These are phyloP conservation scores for rat (Rattus norvegicus) DNA, from an alignment of 2,113 vertebrate genomes.

Conservation along the genomic window DNA sequence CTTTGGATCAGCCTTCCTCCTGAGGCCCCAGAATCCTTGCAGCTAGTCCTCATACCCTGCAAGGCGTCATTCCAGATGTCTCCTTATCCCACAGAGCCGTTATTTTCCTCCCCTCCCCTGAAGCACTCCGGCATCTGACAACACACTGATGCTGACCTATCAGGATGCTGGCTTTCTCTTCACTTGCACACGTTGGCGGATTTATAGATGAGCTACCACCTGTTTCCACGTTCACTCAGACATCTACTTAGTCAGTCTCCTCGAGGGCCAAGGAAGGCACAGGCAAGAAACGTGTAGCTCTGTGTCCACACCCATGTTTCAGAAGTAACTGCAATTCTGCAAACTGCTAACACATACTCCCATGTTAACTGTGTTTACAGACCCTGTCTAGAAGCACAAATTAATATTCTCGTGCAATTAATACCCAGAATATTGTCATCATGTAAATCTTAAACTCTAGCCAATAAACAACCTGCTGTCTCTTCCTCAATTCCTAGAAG, in stretches of 20 bases:
- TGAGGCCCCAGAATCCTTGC: neutral
- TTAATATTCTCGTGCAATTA: too few species aligned
- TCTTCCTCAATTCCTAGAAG: neutral
- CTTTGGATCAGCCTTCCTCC: constrained; percentile 51
- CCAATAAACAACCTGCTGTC: neutral
- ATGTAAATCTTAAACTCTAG: neutral
- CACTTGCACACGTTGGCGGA: constrained; percentile 22
- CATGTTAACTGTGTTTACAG: neutral
- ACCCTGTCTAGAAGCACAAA: neutral
- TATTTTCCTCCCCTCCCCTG: neutral
- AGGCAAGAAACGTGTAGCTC: neutral
- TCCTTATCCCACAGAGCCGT: neutral
- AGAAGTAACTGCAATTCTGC: neutral
- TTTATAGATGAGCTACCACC: constrained; percentile 25
- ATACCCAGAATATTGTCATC: neutral
- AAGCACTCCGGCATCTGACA: neutral
- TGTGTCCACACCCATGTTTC: neutral
- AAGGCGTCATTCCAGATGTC: neutral
- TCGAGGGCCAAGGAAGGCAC: neutral
- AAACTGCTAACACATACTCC: neutral
- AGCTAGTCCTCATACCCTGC: neutral
- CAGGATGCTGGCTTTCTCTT: neutral
- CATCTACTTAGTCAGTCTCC: neutral
- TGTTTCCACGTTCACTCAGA: constrained; percentile 27
- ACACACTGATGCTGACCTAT: neutral